These are phyloP conservation scores for Lasioglossum malachurum DNA, from an alignment of 2,888 invertebrate species.

Conservation along the genomic window DNA sequence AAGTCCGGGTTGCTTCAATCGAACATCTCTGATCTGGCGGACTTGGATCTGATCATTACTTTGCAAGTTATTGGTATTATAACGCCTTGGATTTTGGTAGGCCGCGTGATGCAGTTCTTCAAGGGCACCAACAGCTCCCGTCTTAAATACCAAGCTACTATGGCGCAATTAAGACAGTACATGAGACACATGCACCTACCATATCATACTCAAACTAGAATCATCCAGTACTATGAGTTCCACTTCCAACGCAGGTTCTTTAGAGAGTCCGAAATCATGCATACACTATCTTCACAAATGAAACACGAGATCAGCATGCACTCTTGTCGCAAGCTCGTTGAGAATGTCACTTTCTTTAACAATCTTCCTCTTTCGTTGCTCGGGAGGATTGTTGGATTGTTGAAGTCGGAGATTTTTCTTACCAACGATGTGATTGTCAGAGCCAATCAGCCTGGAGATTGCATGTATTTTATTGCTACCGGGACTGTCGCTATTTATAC, in stretches of 20 bases:
- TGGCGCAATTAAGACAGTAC: constrained; percentile 79
- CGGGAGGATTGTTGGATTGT: constrained; percentile 85
- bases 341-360: constrained; percentile 86
- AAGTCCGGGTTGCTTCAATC: constrained; percentile 75
- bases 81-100: constrained; percentile 74
- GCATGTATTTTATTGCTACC: constrained; percentile 87
- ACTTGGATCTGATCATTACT: constrained; percentile 75
- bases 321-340: constrained; percentile 86
- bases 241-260: constrained; percentile 80
- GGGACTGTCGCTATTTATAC: constrained; percentile 87
- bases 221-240: constrained; percentile 80
- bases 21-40: constrained; percentile 72
- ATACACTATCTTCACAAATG: constrained; percentile 79
- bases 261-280: constrained; percentile 78
- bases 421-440: constrained; percentile 86
- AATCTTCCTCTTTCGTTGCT: constrained; percentile 85
- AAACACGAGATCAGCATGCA: constrained; percentile 86
- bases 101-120: constrained; percentile 77
- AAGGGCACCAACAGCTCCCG: constrained; percentile 78
- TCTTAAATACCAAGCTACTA: constrained; percentile 77
- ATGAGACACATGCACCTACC: constrained; percentile 81
- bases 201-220: constrained; percentile 74
- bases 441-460: constrained; percentile 85
- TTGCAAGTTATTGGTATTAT: constrained; percentile 72
- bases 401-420: constrained; percentile 86